A percentile compares a stretch with the other conserved stretches of the same genome.
Evolutionary conservation across 1,140 invertebrate genomes (phyloP).

Genomic region (Drosophila trapezifrons): DNA sequence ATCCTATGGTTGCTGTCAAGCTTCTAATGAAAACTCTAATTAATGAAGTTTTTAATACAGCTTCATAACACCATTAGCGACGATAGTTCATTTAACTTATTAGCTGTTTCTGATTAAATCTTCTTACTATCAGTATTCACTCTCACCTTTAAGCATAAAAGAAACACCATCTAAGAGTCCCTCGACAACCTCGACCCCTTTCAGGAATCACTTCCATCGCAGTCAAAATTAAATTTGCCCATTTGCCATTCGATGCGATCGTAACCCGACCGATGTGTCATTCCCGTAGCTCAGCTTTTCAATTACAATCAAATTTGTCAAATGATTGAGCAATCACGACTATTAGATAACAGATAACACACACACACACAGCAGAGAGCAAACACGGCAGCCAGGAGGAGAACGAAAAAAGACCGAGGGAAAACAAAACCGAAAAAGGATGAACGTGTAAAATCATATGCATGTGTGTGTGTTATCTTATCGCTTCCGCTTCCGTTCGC

Average conservation of each 20-base stretch:
- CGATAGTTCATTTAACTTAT: too few relatives aligned
- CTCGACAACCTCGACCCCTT: background rate
- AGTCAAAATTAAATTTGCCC: slow-evolving; percentile 16
- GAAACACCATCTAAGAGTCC: background rate
- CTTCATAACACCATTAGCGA: too few relatives aligned
- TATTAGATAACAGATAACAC: slow-evolving; percentile 79
- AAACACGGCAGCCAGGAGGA: slow-evolving; percentile 30
- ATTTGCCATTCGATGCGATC: slow-evolving; percentile 26
- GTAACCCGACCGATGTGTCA: slow-evolving; percentile 37
- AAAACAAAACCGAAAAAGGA: slow-evolving; percentile 47
- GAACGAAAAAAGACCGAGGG: slow-evolving; percentile 6
- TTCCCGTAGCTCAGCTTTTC: slow-evolving; percentile 56
- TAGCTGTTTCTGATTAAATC: background rate
- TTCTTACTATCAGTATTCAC: background rate
- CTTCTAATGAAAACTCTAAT: too few relatives aligned
- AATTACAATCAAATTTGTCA: slow-evolving; percentile 75
- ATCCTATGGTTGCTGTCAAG: too few relatives aligned
- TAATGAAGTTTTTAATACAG: too few relatives aligned
- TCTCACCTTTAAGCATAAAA: background rate
- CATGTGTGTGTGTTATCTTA: slow-evolving; percentile 52
- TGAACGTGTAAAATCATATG: slow-evolving; percentile 45
- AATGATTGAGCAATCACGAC: slow-evolving; percentile 76
- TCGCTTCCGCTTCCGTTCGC: slow-evolving; percentile 54
- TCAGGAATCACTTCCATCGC: slow-evolving; percentile 6
- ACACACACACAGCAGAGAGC: slow-evolving; percentile 59